Conservation (phyloP, 2,797 vertebrate genomes). For the Parauchenoglanis ngamensis region DNA sequence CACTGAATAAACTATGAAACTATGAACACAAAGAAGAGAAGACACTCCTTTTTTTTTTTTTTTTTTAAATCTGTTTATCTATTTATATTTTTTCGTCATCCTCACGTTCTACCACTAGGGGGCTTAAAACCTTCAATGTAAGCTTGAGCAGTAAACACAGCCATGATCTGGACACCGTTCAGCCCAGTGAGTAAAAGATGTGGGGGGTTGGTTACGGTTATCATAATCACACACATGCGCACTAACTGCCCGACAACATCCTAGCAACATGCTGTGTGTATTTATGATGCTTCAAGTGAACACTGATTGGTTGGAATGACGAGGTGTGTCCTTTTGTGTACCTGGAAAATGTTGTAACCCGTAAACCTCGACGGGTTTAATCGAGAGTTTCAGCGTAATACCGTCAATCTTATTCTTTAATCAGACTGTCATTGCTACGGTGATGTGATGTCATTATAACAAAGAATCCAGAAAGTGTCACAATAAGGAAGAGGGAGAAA, state of each 20-base stretch:
- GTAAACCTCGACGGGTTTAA: neutral
- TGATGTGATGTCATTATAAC: neutral
- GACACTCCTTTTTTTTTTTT: neutral
- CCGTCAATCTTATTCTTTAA: neutral
- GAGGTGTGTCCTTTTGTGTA: neutral
- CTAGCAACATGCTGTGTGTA: neutral
- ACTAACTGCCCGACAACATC: neutral
- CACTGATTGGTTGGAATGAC: no score
- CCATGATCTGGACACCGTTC: neutral
- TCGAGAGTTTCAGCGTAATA: neutral
- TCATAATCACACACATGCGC: neutral
- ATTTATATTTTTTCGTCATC: neutral
- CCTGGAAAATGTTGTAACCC: neutral
- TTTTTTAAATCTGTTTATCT: neutral
- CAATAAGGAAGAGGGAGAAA: neutral
- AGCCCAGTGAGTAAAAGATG: neutral
- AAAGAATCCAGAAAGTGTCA: neutral
- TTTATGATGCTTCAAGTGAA: neutral
- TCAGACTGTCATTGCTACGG: neutral
- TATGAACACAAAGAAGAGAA: constrained; percentile 22
- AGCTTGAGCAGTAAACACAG: neutral
- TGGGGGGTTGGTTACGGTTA: neutral
- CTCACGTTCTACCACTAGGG: constrained; percentile 29
- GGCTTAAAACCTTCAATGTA: neutral
- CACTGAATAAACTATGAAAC: constrained; percentile 45